phyloP scores from a whole-genome alignment of 2,797 vertebrate genomes.

The Gambelia wislizenii region DNA sequence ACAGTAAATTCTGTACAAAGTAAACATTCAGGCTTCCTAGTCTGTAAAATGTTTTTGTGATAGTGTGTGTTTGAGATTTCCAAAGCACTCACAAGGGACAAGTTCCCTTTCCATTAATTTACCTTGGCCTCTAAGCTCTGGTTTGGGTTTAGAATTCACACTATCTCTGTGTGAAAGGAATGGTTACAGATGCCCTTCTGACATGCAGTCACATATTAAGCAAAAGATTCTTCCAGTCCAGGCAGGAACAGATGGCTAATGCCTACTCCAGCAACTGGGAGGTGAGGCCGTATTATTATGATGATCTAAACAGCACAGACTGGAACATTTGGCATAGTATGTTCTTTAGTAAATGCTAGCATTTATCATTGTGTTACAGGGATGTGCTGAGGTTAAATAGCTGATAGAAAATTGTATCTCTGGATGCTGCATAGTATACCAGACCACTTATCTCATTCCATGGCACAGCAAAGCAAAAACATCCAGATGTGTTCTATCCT shows the following conservation, averaged over 20 bases:
- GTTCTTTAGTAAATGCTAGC: conserved; percentile 15
- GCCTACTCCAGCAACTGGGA: conserved; percentile 10
- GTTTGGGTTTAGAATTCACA: neutral
- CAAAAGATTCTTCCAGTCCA: neutral
- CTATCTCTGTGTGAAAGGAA: conserved; percentile 3
- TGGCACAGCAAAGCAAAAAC: neutral
- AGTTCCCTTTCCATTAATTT: conserved; percentile 6
- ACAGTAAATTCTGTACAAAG: neutral
- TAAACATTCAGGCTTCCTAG: neutral
- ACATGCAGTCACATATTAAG: neutral
- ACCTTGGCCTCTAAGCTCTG: neutral
- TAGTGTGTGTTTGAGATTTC: neutral
- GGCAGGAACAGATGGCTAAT: conserved; percentile 51
- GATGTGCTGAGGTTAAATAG: neutral
- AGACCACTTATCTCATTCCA: neutral
- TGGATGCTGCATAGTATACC: neutral
- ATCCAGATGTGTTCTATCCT: neutral
- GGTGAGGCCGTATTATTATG: neutral
- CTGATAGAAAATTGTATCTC: neutral
- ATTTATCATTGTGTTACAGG: conserved; percentile 9
- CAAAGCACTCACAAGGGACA: neutral
- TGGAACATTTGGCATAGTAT: conserved; percentile 23
- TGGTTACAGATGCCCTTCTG: conserved; percentile 16
- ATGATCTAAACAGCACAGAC: conserved; percentile 24
- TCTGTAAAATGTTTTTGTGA: neutral